Evolutionary conservation across 2,797 vertebrate species (phyloP), one percentile per base, ranked within the genome.

Genomic region (Karalla daura): DNA sequence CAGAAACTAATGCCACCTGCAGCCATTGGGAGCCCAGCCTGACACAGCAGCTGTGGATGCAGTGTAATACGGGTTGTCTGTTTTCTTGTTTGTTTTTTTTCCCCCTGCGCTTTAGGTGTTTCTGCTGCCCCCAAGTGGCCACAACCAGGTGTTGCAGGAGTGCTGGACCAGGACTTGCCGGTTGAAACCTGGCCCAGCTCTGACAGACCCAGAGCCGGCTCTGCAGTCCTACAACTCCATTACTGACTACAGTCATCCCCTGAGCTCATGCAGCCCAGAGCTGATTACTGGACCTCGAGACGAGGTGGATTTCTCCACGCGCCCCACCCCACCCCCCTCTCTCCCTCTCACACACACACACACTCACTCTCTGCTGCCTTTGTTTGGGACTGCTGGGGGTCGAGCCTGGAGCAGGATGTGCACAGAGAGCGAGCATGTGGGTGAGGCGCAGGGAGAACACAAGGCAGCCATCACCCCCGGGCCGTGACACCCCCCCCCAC

Each of bases 391-490:
- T 30, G 64, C 76, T 63, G 50, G 60, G 25, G 62, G 85, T 41
- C 3, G 2, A 18, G 65, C 84, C 69, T 47, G 36, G 14, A 72
- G 85, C 66, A 0, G 53, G 47, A 52, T 70, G 63, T 64, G 64
- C 5, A 9, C 44, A 3, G 41, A 11, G 39, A 2, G 41, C 8
- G 41, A 13, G 70, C 11, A 23, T 30, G 55, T 7, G 63, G 24
- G 55, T 17, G 65, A 25, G 40, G 55, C n/a, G 55, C 50, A 28
- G 56, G 39, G 62, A 0, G 4, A 32, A 8, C 17, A 47, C 7
- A 18, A 51, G 40, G 43, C 63, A 56, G 35, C 35, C 30, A 18
- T 28, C 67, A 28, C 51, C 92, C 89, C 91, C 87, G 82, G 41
- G 92, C 93, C n/a, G 20, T 13, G 24, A 44, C 44, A 21, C 30